These are phyloP conservation scores for Chaetodon trifascialis DNA, from an alignment of 2,113 vertebrate genomes.

Conservation along the genomic window DNA sequence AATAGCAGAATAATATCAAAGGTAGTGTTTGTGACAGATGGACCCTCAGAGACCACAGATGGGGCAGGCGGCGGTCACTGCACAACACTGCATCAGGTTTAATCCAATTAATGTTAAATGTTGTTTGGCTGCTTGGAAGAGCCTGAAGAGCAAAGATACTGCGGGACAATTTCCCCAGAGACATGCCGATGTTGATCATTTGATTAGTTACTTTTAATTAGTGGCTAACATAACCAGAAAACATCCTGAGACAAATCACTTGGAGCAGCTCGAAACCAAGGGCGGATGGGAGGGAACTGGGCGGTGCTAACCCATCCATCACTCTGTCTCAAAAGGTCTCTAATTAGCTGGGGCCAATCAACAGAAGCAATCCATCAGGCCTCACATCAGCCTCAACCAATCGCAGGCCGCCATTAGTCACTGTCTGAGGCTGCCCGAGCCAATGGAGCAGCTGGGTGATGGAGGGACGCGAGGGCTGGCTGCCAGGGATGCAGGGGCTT, in stretches of 20 bases:
- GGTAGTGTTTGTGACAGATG: not conserved
- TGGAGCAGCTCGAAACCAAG: conserved; percentile 34
- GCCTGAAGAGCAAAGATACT: conserved; percentile 53
- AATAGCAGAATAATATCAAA: not conserved
- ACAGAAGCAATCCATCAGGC: conserved; percentile 69
- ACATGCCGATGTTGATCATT: conserved; percentile 66
- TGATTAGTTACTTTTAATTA: conserved; percentile 81
- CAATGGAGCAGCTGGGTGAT: conserved; percentile 60
- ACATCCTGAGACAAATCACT: conserved; percentile 73
- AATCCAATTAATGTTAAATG: conserved; percentile 57
- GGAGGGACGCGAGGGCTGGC: conserved; percentile 48
- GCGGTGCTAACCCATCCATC: conserved; percentile 71
- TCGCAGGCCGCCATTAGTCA: conserved; percentile 60
- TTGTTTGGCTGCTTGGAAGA: conserved; percentile 30
- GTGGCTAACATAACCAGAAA: conserved; percentile 68
- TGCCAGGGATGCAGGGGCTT: conserved; percentile 67
- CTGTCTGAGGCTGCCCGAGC: conserved; percentile 29
- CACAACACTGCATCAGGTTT: conserved; percentile 41
- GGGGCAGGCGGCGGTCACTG: conserved; percentile 27
- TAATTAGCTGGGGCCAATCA: conserved; percentile 81
- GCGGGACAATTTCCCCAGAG: conserved; percentile 33
- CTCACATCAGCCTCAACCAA: conserved; percentile 62
- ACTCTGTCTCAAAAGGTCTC: conserved; percentile 67
- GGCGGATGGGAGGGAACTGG: conserved; percentile 53
- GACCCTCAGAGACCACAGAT: conserved; percentile 12